Evolutionary conservation across 1,140 invertebrate genomes (phyloP), one percentile per base, ranked within the genome.

Genomic region (Antheraea mylitta): DNA sequence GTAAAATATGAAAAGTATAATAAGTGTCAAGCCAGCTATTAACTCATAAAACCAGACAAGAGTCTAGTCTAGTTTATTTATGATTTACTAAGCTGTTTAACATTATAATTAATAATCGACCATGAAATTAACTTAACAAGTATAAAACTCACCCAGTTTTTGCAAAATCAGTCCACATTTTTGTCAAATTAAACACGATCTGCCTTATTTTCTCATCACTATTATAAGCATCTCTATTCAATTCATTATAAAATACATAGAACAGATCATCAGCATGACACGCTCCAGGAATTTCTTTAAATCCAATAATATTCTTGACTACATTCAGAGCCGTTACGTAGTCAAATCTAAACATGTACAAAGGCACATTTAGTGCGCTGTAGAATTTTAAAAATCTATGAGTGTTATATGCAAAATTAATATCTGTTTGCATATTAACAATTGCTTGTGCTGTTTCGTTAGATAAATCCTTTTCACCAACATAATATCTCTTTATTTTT

Each of bases 151-250:
- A 96, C 95, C 95, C 94, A 42, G 89, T 93, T 81, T 92, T 93
- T 0, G 96, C 95, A 78, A 97, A 96, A 84, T 96, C 95, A 0
- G 93, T 92, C 95, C 95, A 96, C 22, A 96, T 70, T n/a, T 85
- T 92, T 0, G 95, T 95, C 73, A 96, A 79, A 18, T 73, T 77
- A 73, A 73, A 70, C 16, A 84, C 78, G 58, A 86, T 78, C 7
- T 78, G 71, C 70, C 88, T 84, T 45, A 87, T 42, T 48, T 83
- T 84, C 16, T 87, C 74, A 6, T 82, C 70, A 18, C 88, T 80
- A 65, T 84, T 71, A 60, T 90, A 87, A 18, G 81, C 74, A 68
- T 81, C 73, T 38, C 73, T 75, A 11, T 87, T 91, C 38, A 93
- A 73, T 72, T 82, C 81, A 62, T 86, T 93, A 71, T 92, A 87